Base-by-base conservation (phyloP, 2,888 invertebrate species). In the Clistopyga incitator region DNA sequence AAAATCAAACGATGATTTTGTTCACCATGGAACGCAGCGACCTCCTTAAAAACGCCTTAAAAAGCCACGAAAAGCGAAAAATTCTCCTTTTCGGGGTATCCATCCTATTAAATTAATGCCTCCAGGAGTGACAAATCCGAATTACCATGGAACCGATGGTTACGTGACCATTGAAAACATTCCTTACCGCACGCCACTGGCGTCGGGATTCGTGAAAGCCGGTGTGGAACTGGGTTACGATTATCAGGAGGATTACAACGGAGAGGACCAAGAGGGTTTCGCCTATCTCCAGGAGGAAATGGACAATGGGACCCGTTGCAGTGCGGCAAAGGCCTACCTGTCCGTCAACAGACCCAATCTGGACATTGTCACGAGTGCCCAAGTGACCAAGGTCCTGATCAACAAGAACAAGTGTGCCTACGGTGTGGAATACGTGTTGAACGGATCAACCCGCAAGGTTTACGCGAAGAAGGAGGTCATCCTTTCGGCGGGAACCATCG, bases 401-500 rank as follows among this genome's bases (percentile, higher is more conserved):
- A 87, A 92, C 78, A 76, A 90, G 29, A 84, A 89, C 1, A 92
- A 91, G 23, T 89, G 87, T 50, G 92, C 90, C 0, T 89, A 89
- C 54, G 93, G 93, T 0, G 91, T 93, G 0, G 88, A 92, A 74
- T 93, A 91, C 56, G 88, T 94, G 0, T 96, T 96, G 91, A 94
- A 95, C 85, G 94, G 94, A 23, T 93, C 91, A 88, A 94, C 93
- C 88, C 95, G 93, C 76, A 89, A 89, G 6, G 94, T 95, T 0
- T 90, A 92, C 4, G 97, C 96, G 4, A 94, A 90, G 0, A 95
- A 94, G 86, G 95, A 95, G 91, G 94, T 95, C 0, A 94, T 95
- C 65, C 87, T 95, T 10, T 95, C 96, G 8, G 96, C 96, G 1
- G 97, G 97, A 0, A 95, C 97, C 0, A 95, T 98, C 85, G 97